Conservation (phyloP, 2,888 invertebrate species). For the Pocota personata region DNA sequence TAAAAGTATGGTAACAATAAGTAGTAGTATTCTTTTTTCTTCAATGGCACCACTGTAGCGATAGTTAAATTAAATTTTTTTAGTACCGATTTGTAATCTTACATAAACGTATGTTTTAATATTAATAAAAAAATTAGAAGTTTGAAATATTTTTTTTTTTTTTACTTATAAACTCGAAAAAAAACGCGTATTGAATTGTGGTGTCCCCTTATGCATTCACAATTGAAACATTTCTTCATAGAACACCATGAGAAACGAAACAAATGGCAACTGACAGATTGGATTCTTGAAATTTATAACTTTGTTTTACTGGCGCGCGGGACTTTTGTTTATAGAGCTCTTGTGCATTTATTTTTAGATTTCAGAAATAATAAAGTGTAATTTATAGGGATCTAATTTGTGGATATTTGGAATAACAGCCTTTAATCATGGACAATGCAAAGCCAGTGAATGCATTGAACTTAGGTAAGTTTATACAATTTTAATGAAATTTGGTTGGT, state of each 20-base stretch:
- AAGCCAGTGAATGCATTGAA: conserved; percentile 38
- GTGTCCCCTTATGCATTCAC: conserved; percentile 3
- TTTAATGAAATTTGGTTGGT: background rate
- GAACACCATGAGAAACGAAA: background rate
- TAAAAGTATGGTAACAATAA: background rate
- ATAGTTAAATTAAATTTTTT: conserved; percentile 33
- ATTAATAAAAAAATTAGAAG: background rate
- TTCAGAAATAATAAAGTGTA: background rate
- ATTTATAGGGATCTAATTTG: background rate
- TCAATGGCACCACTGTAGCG: conserved; percentile 33
- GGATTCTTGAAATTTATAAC: background rate
- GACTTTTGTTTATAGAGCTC: background rate
- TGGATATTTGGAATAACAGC: background rate
- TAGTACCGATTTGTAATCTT: conserved; percentile 12
- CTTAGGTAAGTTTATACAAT: conserved; percentile 19
- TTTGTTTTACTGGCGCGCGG: conserved; percentile 15
- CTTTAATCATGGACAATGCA: conserved; percentile 12
- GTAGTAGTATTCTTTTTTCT: background rate
- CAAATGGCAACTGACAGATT: conserved; percentile 16
- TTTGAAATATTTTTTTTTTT: background rate
- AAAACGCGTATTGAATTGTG: background rate
- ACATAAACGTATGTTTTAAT: background rate
- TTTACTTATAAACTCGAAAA: background rate
- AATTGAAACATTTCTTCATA: background rate
- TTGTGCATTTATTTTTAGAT: background rate